Base-by-base conservation (phyloP, 1,140 invertebrate species). In the Atopsyche davidsoni region DNA sequence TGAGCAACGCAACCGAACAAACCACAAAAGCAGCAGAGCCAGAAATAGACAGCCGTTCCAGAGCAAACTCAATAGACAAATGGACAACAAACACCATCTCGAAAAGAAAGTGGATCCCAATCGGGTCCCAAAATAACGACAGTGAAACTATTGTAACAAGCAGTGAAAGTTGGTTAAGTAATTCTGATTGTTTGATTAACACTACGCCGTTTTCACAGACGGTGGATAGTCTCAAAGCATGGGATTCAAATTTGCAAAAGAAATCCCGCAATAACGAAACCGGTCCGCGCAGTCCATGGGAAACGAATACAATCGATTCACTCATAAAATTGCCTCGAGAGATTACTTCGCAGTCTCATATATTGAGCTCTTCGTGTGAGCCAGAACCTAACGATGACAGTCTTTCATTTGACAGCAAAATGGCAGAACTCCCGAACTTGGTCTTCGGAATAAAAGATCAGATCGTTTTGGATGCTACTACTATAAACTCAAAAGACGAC, bases 81-180 rank as follows among this genome's bases (percentile, higher is more conserved):
- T 58, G 55, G 55, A 46, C 43, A 13, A 14, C 46, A 10, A 44
- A 46, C 22, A 39, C 39, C 9, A 39, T 44, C 9, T 35, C 39
- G 3, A 57, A 57, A 53, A 45, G 40, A 14, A 58, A 58, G 45
- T 58, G 55, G 55, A 54, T 58, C 35, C 51, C 51, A 10, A 54
- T 58, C 18, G 55, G 51, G 1, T 53, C 55, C 35, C 48, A 36
- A 39, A 14, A 50, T 25, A 45, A 32, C 16, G 19, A 32, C 31
- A 31, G n/a, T 48, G 19, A 49, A 56, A 38, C 31, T 45, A 17
- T 40, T 23, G 49, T 25, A 24, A 14, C 35, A 1, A 38, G 42
- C 19, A 36, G 44, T 14, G 46, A 53, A 28, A 52, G 44, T 22
- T 53, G 51, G 51, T 19, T 54, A 13, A 23, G 36, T n/a, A 43